Base-by-base conservation (phyloP, 2,113 vertebrate genomes). In the Circaetus gallicus region DNA sequence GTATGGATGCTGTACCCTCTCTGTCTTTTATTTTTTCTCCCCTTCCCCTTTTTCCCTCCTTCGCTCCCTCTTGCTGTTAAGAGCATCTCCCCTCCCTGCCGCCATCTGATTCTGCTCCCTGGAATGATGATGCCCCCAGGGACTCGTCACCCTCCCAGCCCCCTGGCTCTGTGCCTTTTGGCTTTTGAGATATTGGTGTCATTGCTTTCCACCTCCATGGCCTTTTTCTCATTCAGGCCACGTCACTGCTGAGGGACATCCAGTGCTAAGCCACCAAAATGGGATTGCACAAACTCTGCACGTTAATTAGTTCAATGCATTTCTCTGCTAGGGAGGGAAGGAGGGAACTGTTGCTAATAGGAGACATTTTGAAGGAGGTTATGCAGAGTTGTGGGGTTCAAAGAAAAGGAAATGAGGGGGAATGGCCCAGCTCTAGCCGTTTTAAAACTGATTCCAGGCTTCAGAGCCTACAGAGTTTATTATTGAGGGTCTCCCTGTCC, bases 221-320 rank as follows among this genome's bases (percentile, higher is more conserved):
- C 43, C 43, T 65, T 78, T 74, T 97, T 95, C 76, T 78, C 82
- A 96, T 96, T 97, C 93, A 61, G 59, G 71, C 66, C 65, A 78
- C 52, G 42, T 81, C 4, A 1, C 58, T 25, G 31, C 91, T 76
- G 88, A 96, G 96, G 77, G 70, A 94, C 78, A 82, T 78, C 93
- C 94, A 78, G 76, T 17, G 85, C 89, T 93, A 78, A 97, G 91
- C 84, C 97, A 95, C 94, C 95, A 83, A 90, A 94, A 84, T 81
- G 94, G 91, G 82, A 86, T 90, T 96, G 95, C 89, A 92, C 65
- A 79, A 83, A 91, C 82, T 50, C 93, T 79, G 93, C 96, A 91
- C 89, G 2, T 96, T 95, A 96, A 93, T 97, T 96, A 97, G 74
- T n/a, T 96, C 86, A 45, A 49, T 65, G 87, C 59, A 89, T 85